Evolutionary conservation across 1,140 invertebrate species (phyloP), one percentile per base, ranked within the genome.

Genomic region (Magallana ariakensis): DNA sequence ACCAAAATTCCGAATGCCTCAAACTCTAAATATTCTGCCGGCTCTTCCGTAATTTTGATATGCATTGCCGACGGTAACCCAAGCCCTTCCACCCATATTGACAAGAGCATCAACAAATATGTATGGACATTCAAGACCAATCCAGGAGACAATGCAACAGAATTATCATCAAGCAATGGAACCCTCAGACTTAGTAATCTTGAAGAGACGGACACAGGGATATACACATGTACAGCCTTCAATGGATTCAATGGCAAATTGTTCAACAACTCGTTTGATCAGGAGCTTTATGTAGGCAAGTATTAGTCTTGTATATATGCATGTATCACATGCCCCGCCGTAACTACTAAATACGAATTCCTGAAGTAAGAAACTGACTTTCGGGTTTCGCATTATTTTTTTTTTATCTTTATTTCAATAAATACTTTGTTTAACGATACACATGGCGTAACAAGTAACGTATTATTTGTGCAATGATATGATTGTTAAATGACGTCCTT

Each of bases 191-290:
- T 82, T 46, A 55, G 6, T 0, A 22, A 82, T 55, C 46, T 82
- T 2, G 11, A 55, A 46, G 7, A 55, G 46, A 19, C 16, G 0
- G n/a, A 82, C 10, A 82, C 80, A 8, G 80, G 80, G 54, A n/a
- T 8, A 55, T 82, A 82, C 80, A 54, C 80, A 15, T 82, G 80
- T 82, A 82, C 80, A 10, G 80, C 80, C 19, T 56, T 22, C 46
- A 82, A 82, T 5, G 80, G 80, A 82, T 82, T 82, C n/a, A 55
- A 82, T 55, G 80, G 80, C 1, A 82, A 82, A 54, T 0, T 13
- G 8, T 82, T 82, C 46, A 75, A 75, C 13, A 26, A 19, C 22
- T 75, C 66, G 6, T 26, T 1, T 10, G 8, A 75, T 10, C 13
- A 13, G 1, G 26, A 26, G 10, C 33, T 75, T 26, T 26, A 75